phyloP scores from a whole-genome alignment of 2,797 vertebrate genomes.

The Denticeps clupeoides region DNA sequence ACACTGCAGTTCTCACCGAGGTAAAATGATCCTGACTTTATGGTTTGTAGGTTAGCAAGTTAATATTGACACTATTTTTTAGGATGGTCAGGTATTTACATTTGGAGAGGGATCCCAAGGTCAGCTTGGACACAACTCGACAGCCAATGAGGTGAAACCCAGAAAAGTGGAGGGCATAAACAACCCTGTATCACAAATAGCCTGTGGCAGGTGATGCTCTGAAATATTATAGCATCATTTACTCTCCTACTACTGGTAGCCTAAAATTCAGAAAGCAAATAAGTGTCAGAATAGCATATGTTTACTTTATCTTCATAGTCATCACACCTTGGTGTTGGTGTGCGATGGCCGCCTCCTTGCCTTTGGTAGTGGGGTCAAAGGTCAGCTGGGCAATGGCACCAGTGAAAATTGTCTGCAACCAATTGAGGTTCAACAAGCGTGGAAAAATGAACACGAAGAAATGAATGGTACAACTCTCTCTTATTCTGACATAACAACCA shows the following conservation, averaged over 20 bases:
- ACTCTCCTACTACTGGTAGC: no score
- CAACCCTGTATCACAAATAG: constrained; percentile 54
- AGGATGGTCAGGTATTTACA: constrained; percentile 74
- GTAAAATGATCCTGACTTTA: no score
- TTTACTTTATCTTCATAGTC: constrained; percentile 34
- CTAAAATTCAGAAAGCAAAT: no score
- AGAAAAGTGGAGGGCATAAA: constrained; percentile 54
- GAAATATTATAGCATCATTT: no score
- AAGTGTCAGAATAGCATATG: no score
- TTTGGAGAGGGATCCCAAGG: constrained; percentile 73
- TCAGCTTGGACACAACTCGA: constrained; percentile 75
- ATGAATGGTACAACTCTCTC: no score
- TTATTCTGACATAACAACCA: no score
- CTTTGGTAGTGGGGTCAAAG: constrained; percentile 62
- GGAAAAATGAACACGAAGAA: no score
- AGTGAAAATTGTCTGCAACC: constrained; percentile 46
- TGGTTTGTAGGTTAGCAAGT: background rate
- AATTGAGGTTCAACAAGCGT: constrained; percentile 42
- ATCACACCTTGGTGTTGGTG: constrained; percentile 65
- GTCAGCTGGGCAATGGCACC: constrained; percentile 46
- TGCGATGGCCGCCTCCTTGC: constrained; percentile 61
- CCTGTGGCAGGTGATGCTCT: constrained; percentile 67
- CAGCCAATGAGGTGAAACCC: constrained; percentile 53
- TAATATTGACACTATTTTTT: background rate
- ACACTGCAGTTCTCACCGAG: constrained; percentile 60